phyloP scores from a whole-genome alignment of 1,140 invertebrate species.

The Panulirus ornatus region DNA sequence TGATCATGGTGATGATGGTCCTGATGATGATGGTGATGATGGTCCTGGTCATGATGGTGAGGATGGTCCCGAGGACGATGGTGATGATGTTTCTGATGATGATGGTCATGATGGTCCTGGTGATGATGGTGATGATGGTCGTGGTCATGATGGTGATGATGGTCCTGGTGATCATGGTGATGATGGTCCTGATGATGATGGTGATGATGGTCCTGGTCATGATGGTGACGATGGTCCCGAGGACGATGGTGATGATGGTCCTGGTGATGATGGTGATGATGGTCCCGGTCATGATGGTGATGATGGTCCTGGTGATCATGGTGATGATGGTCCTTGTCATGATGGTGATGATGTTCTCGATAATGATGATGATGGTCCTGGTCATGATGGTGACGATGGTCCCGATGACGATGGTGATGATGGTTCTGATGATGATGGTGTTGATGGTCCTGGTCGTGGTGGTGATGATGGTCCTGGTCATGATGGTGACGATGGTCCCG shows the following conservation, averaged over 20 bases:
- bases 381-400: neutral
- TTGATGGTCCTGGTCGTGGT: neutral
- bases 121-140: neutral
- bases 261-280: neutral
- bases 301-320: neutral
- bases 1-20: neutral
- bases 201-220: neutral
- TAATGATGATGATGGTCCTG: neutral
- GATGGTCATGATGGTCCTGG: slow-evolving; percentile 4
- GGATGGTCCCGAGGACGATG: neutral
- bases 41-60: neutral
- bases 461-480: neutral
- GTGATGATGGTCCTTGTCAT: neutral
- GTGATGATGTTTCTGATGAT: slow-evolving; percentile 18
- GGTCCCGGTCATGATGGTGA: neutral
- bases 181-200: neutral
- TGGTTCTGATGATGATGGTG: neutral
- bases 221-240: neutral
- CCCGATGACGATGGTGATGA: neutral
- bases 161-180: neutral
- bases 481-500: neutral
- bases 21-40: neutral
- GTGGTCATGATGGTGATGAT: neutral
- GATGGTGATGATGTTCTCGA: neutral
- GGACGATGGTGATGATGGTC: neutral